Evolutionary conservation across 2,888 invertebrate species (phyloP).

Genomic region (Parnassius smintheus): DNA sequence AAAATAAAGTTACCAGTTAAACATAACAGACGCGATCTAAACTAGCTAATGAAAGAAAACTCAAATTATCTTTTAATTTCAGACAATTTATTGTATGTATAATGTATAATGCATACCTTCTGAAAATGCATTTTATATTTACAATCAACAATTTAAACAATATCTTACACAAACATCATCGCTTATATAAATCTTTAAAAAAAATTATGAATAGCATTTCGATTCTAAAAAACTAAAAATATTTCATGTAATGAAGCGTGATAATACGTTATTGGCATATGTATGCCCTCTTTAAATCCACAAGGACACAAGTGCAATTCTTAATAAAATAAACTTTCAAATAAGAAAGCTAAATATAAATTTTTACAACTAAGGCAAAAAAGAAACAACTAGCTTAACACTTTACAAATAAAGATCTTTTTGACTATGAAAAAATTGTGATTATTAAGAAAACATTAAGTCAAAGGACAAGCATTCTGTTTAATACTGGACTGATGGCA

Average conservation of each 20-base stretch:
- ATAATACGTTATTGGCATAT: conserved; percentile 67
- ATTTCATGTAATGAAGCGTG: conserved; percentile 69
- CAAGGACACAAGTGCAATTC: conserved; percentile 80
- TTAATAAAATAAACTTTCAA: conserved; percentile 71
- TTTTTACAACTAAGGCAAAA: conserved; percentile 75
- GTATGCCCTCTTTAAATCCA: conserved; percentile 69
- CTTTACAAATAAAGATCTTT: conserved; percentile 75
- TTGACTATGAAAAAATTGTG: conserved; percentile 78
- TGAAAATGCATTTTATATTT: conserved; percentile 77
- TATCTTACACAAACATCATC: conserved; percentile 68
- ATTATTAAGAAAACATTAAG: conserved; percentile 70
- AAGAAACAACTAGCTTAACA: conserved; percentile 77
- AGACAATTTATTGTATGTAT: conserved; percentile 79
- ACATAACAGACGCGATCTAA: conserved; percentile 50
- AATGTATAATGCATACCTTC: conserved; percentile 42
- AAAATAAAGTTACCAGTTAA: conserved; percentile 26
- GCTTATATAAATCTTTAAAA: conserved; percentile 54
- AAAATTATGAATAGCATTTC: conserved; percentile 67
- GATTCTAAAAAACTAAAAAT: conserved; percentile 58
- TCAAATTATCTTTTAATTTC: conserved; percentile 59
- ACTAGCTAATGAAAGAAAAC: conserved; percentile 66
- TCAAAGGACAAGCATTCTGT: conserved; percentile 70
- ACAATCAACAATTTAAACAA: conserved; percentile 77
- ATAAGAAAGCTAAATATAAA: conserved; percentile 67
- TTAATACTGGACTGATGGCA: conserved; percentile 80